Conservation (phyloP, 2,888 invertebrate genomes). For the Dicyrtomina minuta region DNA sequence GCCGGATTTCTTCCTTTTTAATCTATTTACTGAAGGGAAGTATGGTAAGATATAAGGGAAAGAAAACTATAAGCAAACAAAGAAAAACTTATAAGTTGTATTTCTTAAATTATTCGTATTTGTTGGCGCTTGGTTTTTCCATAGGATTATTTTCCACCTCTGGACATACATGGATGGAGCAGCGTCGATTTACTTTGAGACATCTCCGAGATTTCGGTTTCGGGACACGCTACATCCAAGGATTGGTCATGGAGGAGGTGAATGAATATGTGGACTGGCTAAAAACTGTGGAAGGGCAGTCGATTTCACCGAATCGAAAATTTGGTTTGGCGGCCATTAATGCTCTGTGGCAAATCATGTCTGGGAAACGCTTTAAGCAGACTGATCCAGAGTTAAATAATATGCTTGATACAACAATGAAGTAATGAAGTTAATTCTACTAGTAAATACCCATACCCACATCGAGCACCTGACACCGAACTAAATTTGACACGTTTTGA, state of each 20-base stretch:
- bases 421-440: too few species aligned
- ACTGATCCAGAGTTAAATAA: conserved; percentile 4
- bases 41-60: too few species aligned
- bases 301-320: conserved; percentile 8
- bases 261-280: conserved; percentile 18
- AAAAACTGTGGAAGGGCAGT: conserved; percentile 8
- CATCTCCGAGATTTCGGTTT: conserved; percentile 31
- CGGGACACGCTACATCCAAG: conserved; percentile 19
- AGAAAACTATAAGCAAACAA: too few species aligned
- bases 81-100: too few species aligned
- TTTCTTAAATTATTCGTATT: too few species aligned
- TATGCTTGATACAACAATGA: too few species aligned
- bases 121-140: too few species aligned
- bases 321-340: conserved; percentile 22
- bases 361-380: conserved; percentile 11
- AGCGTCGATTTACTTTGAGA: conserved; percentile 20
- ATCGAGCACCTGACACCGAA: too few species aligned
- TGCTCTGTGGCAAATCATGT: conserved; percentile 18
- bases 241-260: conserved; percentile 20
- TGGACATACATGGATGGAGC: conserved; percentile 13
- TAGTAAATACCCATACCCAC: too few species aligned
- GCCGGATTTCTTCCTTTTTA: conserved; percentile 5
- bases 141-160: too few species aligned
- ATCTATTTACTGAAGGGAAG: not conserved
- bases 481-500: too few species aligned